A percentile compares a stretch with the other conserved stretches of the same genome.
phyloP scores from a whole-genome alignment of 2,888 invertebrate genomes.

The Blastobasis adustella region DNA sequence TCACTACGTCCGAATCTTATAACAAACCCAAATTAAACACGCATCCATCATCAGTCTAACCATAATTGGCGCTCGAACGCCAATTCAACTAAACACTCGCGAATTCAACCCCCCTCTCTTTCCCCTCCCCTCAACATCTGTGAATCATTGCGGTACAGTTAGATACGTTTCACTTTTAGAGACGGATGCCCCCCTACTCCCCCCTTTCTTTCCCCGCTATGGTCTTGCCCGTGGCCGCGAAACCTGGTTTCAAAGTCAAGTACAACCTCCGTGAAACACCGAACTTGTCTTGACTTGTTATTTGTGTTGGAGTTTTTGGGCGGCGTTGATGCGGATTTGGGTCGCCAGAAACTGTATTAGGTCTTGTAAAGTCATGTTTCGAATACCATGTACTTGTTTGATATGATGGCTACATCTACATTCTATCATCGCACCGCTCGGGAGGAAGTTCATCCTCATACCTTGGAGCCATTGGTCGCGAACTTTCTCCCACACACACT shows the following conservation, averaged over 20 bases:
- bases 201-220: slow-evolving; percentile 16
- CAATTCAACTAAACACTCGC: neutral
- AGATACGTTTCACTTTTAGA: slow-evolving; percentile 66
- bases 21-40: neutral
- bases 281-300: neutral
- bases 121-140: neutral
- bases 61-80: neutral
- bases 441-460: too few species aligned
- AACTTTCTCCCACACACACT: too few species aligned
- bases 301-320: neutral
- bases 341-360: too few species aligned
- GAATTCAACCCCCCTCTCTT: too few species aligned
- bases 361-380: neutral
- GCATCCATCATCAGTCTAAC: neutral
- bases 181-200: slow-evolving; percentile 29
- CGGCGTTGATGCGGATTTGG: too few species aligned
- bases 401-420: neutral
- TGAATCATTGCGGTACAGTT: slow-evolving; percentile 42
- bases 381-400: neutral
- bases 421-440: too few species aligned
- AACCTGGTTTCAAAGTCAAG: slow-evolving; percentile 61
- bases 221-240: slow-evolving; percentile 38
- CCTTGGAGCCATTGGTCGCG: too few species aligned
- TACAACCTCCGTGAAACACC: slow-evolving; percentile 19
- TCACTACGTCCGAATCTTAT: too few species aligned